These are phyloP conservation scores for Riparia riparia DNA, from an alignment of 2,113 vertebrate species.

Conservation along the genomic window DNA sequence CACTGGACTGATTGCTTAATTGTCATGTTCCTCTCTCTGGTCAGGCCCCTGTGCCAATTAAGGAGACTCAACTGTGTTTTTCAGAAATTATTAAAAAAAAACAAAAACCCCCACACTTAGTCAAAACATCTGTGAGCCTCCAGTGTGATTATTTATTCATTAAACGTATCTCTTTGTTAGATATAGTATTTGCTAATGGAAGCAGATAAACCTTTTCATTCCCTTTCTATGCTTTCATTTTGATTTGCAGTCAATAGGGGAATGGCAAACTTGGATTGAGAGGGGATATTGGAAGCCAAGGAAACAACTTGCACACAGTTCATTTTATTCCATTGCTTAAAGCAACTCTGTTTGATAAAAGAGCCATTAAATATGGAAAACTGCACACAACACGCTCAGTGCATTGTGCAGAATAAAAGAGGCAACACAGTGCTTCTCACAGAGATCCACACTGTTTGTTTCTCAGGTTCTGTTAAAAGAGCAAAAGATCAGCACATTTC, in stretches of 20 bases:
- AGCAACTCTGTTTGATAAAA: conserved; percentile 42
- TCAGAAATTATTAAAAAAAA: neutral
- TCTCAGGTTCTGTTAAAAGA: neutral
- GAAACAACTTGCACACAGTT: conserved; percentile 46
- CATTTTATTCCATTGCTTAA: conserved; percentile 62
- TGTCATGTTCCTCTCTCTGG: neutral
- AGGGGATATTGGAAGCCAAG: conserved; percentile 38
- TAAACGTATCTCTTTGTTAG: neutral
- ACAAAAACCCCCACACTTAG: neutral
- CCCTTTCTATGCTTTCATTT: neutral
- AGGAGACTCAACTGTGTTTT: neutral
- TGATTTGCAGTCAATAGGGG: conserved; percentile 36
- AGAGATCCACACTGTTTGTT: neutral
- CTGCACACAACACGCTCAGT: neutral
- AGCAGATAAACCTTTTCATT: conserved; percentile 14
- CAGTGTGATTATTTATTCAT: conserved; percentile 33
- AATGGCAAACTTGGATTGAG: conserved; percentile 40
- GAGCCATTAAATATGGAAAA: conserved; percentile 47
- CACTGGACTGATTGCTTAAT: neutral
- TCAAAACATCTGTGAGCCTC: conserved; percentile 1
- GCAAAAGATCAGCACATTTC: neutral
- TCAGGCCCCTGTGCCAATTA: neutral
- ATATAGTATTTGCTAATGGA: conserved; percentile 14
- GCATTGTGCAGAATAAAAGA: neutral
- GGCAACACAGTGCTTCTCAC: neutral